Base-by-base conservation (phyloP, 2,113 vertebrate species). In the Halcyon senegalensis region DNA sequence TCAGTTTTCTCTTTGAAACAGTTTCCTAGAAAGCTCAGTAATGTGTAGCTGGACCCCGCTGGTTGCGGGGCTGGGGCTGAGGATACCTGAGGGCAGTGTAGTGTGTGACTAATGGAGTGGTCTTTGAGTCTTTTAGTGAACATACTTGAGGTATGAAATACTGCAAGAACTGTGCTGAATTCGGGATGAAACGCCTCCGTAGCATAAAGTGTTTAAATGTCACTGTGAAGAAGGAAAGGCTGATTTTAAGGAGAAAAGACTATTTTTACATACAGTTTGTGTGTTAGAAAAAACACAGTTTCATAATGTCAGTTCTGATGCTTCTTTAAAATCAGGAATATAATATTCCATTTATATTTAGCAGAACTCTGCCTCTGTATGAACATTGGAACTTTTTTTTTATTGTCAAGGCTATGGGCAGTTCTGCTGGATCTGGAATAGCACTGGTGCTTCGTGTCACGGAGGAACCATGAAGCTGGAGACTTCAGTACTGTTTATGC, bases 231-330 rank as follows among this genome's bases (percentile, higher is more conserved):
- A 73, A 67, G 10, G 9, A 53, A 87, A 82, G 62, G 18, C 77
- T 73, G n/a, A 58, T 82, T 84, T 84, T 84, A 66, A 85, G 58
- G 84, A 87, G 74, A 69, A 91, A 82, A 84, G n/a, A 5, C 66
- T 89, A 55, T 81, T 94, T 90, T 79, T 93, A 24, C 56, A 18
- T 31, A 50, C 15, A 62, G 44, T 28, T 39, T 37, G 31, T 55
- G 79, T 3, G 2, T n/a, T 43, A 63, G 43, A 60, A 91, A 80
- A 37, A 0, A 0, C 1, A 5, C 1, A 5, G 50, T 39, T 67
- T 33, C 75, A 37, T 17, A 9, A n/a, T 88, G 67, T 62, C 66
- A 86, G 7, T 62, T 93, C 44, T 48, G 33, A 33, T 79, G 55
- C 58, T 94, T 33, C 25, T 91, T 89, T 62, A 90, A 60, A 60